Evolutionary conservation across 2,888 invertebrate genomes (phyloP), one percentile per base, ranked within the genome.

Genomic region (Leptinotarsa tumamoca): DNA sequence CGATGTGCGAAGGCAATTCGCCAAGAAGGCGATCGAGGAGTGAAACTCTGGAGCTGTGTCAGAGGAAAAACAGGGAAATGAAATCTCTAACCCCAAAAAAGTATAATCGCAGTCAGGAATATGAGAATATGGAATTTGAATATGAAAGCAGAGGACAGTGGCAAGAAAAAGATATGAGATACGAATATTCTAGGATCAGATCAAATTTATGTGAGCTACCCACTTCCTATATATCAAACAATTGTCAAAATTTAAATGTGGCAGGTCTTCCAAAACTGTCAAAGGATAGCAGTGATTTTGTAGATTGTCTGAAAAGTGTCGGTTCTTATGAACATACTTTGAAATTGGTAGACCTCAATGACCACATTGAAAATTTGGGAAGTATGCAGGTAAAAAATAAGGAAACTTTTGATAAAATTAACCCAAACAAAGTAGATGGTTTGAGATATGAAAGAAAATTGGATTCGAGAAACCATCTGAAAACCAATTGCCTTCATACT

Each of bases 191-290:
- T 73, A 84, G 86, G 68, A 81, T 87, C 51, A 83, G 87, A 80
- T 82, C 87, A 61, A 88, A 87, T 80, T 79, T 88, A 67, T 86
- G 86, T 73, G 87, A 88, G 81, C 81, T 89, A 75, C 89, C 89
- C 73, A 88, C 89, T 33, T 86, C 87, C 23, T 89, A 89, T 80
- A 88, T 88, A 78, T 85, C 87, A 78, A 87, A 88, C 81, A 88
- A 87, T 81, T 86, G 87, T 84, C 87, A 87, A 81, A 69, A 77
- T 68, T 67, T 76, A 50, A 76, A 68, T 78, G 17, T 82, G 79
- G 73, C 83, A 79, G 73, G 70, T 75, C 58, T 80, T 63, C 78
- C 81, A 75, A 84, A 83, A 83, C 76, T 83, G 78, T 80, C 84
- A 78, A 83, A 81, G 78, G 82, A 85, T 58, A 76, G 80, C 68